A percentile compares a stretch with the other conserved stretches of the same genome.
phyloP scores from a whole-genome alignment of 2,113 vertebrate genomes.

The Podocnemis expansa region DNA sequence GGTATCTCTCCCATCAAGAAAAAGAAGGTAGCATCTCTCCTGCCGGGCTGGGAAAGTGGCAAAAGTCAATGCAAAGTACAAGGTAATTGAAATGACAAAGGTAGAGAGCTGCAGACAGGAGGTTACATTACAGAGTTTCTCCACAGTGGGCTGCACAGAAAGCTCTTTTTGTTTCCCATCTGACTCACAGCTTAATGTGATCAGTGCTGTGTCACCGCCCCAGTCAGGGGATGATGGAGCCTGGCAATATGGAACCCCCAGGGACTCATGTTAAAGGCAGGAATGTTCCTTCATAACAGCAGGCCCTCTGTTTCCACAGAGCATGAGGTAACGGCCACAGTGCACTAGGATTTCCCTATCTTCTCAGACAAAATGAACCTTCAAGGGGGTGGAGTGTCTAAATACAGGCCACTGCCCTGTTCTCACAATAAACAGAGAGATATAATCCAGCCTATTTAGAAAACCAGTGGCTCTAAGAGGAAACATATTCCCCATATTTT shows the following conservation, averaged over 20 bases:
- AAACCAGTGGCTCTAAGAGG: not conserved
- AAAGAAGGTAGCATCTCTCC: slow-evolving; percentile 48
- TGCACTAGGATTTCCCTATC: slow-evolving; percentile 74
- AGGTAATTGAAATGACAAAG: slow-evolving; percentile 73
- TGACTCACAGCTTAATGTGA: slow-evolving; percentile 31
- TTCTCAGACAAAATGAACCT: slow-evolving; percentile 54
- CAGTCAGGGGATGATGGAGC: slow-evolving; percentile 69
- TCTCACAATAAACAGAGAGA: slow-evolving; percentile 26
- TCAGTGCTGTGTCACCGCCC: slow-evolving; percentile 67
- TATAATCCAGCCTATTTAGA: slow-evolving; percentile 33
- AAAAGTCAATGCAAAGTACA: slow-evolving; percentile 63
- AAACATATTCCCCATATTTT: not conserved
- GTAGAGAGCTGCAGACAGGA: slow-evolving; percentile 38
- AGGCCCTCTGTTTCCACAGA: slow-evolving; percentile 73
- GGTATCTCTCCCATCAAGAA: slow-evolving; percentile 1
- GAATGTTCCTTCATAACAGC: slow-evolving; percentile 78
- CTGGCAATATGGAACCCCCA: slow-evolving; percentile 71
- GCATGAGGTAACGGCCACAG: slow-evolving; percentile 60
- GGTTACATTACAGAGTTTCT: slow-evolving; percentile 78
- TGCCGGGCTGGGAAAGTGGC: slow-evolving; percentile 76
- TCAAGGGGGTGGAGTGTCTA: not conserved
- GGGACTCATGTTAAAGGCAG: slow-evolving; percentile 69
- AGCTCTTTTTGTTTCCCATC: slow-evolving; percentile 68
- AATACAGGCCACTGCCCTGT: not conserved
- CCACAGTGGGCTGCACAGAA: slow-evolving; percentile 15